Evolutionary conservation across 2,888 invertebrate genomes (phyloP).

Genomic region (Pristionchus fissidentatus): DNA sequence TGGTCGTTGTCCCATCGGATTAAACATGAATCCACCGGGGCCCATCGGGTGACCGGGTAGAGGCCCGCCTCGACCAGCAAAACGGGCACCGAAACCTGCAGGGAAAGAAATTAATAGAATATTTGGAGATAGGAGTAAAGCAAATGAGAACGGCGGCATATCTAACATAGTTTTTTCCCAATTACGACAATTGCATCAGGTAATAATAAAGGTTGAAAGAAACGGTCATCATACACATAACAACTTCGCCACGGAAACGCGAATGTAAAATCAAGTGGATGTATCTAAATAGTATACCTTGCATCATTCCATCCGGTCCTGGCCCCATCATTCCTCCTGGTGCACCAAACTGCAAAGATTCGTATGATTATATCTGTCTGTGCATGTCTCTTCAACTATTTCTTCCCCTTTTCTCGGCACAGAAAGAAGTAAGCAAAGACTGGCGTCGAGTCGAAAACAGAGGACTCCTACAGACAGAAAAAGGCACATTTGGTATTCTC

Average conservation of each 20-base stretch:
- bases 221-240: neutral
- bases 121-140: neutral
- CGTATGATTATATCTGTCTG: slow-evolving; percentile 2
- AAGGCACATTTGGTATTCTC: neutral
- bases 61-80: neutral
- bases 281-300: slow-evolving; percentile 49
- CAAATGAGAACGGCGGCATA: too few species aligned
- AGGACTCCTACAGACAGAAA: slow-evolving; percentile 1
- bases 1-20: slow-evolving; percentile 17
- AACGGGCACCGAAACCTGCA: slow-evolving; percentile 45
- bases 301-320: slow-evolving; percentile 66
- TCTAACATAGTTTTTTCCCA: too few species aligned
- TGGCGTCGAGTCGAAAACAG: neutral
- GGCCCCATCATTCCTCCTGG: slow-evolving; percentile 62
- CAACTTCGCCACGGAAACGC: neutral
- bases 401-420: neutral
- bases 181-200: too few species aligned
- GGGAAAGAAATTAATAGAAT: neutral
- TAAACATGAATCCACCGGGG: slow-evolving; percentile 42
- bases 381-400: neutral
- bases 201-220: too few species aligned
- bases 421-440: slow-evolving; percentile 12
- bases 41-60: slow-evolving; percentile 50
- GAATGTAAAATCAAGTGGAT: neutral
- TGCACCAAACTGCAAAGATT: slow-evolving; percentile 45